Evolutionary conservation across 2,888 invertebrate species (phyloP), one percentile per base, ranked within the genome.

Genomic region (Monochamus alternatus): DNA sequence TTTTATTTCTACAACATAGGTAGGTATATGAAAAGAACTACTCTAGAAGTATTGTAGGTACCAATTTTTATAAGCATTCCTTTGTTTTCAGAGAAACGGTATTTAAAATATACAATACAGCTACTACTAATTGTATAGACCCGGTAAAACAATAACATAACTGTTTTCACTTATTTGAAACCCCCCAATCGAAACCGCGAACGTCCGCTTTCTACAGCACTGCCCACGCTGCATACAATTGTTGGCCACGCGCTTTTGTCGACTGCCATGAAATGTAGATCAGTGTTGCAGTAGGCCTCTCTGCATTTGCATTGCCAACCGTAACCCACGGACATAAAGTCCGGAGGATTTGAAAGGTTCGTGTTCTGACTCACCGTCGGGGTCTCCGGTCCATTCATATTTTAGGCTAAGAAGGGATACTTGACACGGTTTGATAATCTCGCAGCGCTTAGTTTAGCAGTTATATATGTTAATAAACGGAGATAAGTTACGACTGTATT

Each of bases 271-370:
- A 81, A 81, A 80, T 80, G 76, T 82, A 73, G 83, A 80, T 82
- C 83, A 83, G 78, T 83, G 80, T 80, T 77, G 81, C 80, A 81
- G 79, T 81, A 76, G 81, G 80, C 75, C 78, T 79, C 14, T 52
- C 55, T 79, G 75, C 64, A 74, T 79, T 77, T 75, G 66, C 70
- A 75, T 73, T 65, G 70, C 66, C 67, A 67, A 69, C 62, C 77
- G 77, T 76, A 68, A 73, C 68, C 76, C 60, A 52, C 58, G 72
- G 58, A 43, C 75, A 79, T 80, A 81, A 80, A 80, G 64, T 75
- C 75, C 31, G 62, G 44, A 66, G 64, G 67, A 73, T 79, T 79
- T 79, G 74, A 78, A 75, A 79, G 80, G 76, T 81, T 81, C 77
- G 76, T 74, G 75, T 75, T 65, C 76, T 82, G 79, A 77, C 76